Conservation (phyloP, 2,888 invertebrate species). For the Cotesia congregata region DNA sequence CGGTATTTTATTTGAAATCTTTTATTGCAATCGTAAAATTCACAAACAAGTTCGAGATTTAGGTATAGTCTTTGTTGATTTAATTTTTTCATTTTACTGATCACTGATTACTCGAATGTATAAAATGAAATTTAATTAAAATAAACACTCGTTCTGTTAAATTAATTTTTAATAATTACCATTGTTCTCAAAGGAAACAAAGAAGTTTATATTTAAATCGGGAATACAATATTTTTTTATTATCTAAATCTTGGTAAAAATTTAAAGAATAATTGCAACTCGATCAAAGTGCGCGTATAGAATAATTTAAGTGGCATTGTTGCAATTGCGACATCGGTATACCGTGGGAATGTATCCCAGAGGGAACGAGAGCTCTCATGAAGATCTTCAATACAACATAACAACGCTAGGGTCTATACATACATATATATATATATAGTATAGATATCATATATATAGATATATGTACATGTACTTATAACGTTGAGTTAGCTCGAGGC, state of each 20-base stretch:
- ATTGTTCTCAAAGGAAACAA: background rate
- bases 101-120: background rate
- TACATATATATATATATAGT: constrained; percentile 27
- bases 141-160: background rate
- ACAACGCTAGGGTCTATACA: constrained; percentile 17
- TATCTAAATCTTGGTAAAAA: constrained; percentile 9
- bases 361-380: constrained; percentile 36
- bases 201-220: constrained; percentile 25
- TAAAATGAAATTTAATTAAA: background rate
- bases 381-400: constrained; percentile 30
- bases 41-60: background rate
- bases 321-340: constrained; percentile 58
- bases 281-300: constrained; percentile 46
- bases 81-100: background rate
- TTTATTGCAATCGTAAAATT: background rate
- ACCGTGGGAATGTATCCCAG: constrained; percentile 56
- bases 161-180: background rate
- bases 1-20: background rate
- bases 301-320: constrained; percentile 61
- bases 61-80: background rate
- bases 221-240: constrained; percentile 9
- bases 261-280: constrained; percentile 48
- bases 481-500: constrained; percentile 41
- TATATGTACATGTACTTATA: constrained; percentile 15
- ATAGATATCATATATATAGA: constrained; percentile 13